These are phyloP conservation scores for Notothenia rossii DNA, from an alignment of 2,113 vertebrate species.

Conservation along the genomic window DNA sequence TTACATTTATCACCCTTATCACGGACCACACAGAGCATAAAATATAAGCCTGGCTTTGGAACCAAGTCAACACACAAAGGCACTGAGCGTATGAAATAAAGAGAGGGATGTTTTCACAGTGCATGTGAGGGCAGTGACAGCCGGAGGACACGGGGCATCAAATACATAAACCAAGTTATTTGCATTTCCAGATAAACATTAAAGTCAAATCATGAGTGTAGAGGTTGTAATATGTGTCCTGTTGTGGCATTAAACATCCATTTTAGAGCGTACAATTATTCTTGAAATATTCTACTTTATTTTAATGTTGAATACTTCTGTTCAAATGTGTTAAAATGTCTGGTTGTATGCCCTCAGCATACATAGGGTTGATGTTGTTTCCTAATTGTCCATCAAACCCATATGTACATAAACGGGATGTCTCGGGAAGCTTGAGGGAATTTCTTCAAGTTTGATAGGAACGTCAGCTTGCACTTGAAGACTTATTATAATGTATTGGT, in stretches of 20 bases:
- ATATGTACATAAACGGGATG: too few species aligned
- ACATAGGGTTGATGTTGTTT: too few species aligned
- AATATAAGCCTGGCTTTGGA: conserved; percentile 47
- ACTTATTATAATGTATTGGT: too few species aligned
- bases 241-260: not conserved
- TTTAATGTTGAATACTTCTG: not conserved
- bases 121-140: conserved; percentile 25
- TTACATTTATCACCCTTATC: conserved; percentile 50
- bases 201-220: not conserved
- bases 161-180: conserved; percentile 3
- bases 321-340: too few species aligned
- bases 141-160: conserved; percentile 8
- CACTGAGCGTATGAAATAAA: conserved; percentile 35
- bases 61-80: conserved; percentile 19
- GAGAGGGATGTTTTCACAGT: conserved; percentile 37
- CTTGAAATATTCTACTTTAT: not conserved
- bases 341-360: too few species aligned
- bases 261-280: not conserved
- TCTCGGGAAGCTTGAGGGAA: too few species aligned
- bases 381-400: too few species aligned
- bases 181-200: conserved; percentile 24
- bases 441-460: too few species aligned
- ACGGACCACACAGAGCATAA: conserved; percentile 29
- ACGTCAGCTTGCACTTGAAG: too few species aligned
- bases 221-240: not conserved